A percentile compares a stretch with the other conserved stretches of the same genome.
Evolutionary conservation across 92 coral and sea anemone genomes (phyloP).

Genomic region (Actinernus sp.): DNA sequence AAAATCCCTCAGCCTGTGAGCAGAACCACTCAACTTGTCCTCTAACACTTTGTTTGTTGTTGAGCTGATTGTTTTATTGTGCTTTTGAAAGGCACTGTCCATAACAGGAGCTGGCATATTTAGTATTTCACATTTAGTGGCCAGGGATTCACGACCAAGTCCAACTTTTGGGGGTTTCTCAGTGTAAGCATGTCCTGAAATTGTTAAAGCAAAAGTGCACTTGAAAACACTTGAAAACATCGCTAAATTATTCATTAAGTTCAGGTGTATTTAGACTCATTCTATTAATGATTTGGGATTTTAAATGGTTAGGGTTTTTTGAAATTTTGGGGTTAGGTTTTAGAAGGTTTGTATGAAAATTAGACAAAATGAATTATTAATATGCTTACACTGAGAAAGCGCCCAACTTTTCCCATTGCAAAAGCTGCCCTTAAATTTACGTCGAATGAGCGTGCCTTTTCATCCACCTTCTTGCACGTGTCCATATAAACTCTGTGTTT

Average conservation of each 20-base stretch:
- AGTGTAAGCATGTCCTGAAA: too few species aligned
- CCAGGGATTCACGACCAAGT: conserved; percentile 41
- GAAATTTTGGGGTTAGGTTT: too few species aligned
- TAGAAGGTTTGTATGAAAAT: too few species aligned
- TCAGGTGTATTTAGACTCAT: too few species aligned
- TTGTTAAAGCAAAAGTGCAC: too few species aligned
- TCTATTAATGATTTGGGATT: too few species aligned
- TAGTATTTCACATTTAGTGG: conserved; percentile 30
- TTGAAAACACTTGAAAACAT: too few species aligned
- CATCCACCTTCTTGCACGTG: conserved; percentile 5
- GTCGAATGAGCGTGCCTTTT: conserved; percentile 22
- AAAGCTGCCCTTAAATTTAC: conserved; percentile 26
- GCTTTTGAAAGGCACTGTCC: conserved; percentile 25
- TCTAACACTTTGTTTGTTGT: conserved; percentile 14
- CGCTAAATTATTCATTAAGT: too few species aligned
- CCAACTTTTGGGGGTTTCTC: too few species aligned
- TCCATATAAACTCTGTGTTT: conserved; percentile 32
- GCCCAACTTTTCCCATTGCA: conserved; percentile 39
- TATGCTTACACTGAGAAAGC: too few species aligned
- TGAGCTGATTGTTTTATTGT: conserved; percentile 20
- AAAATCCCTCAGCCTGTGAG: conserved; percentile 6
- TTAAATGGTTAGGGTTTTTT: too few species aligned
- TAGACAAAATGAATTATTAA: too few species aligned
- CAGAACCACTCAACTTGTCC: conserved; percentile 27
- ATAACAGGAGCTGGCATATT: conserved; percentile 27